Conservation (phyloP, 2,797 vertebrate genomes). For the Ispidina picta region DNA sequence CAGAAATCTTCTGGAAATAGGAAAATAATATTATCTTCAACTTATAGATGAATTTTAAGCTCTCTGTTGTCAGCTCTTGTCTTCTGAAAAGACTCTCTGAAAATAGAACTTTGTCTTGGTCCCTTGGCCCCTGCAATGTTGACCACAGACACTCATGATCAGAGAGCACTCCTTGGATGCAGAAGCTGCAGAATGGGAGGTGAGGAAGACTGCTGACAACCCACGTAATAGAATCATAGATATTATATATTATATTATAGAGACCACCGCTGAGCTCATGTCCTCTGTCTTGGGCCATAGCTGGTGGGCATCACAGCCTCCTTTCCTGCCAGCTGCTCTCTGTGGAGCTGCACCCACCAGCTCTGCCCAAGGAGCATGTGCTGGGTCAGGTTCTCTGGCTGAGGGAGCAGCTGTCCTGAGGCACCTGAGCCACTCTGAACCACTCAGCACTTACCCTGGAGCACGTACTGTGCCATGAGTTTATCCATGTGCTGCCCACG, state of each 20-base stretch:
- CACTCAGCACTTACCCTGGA: neutral
- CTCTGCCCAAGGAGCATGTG: neutral
- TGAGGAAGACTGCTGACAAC: neutral
- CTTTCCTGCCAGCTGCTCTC: neutral
- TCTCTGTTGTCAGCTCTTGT: neutral
- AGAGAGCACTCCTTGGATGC: neutral
- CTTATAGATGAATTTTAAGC: neutral
- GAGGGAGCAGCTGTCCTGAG: neutral
- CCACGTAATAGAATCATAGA: fast-evolving
- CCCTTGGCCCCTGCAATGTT: neutral
- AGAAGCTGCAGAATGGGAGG: neutral
- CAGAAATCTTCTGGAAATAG: neutral
- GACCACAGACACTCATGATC: neutral
- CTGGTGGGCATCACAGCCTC: neutral
- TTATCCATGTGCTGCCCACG: neutral
- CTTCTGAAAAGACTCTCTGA: neutral
- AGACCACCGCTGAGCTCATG: neutral
- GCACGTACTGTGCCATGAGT: neutral
- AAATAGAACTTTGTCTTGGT: fast-evolving
- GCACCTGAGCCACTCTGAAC: neutral
- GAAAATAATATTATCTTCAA: neutral
- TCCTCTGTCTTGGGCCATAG: neutral
- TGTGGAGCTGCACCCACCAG: neutral
- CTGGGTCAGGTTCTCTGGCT: neutral
- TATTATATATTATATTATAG: too few species aligned